These are phyloP conservation scores for Dreissena rostriformis DNA, from an alignment of 1,140 invertebrate species.

Conservation along the genomic window DNA sequence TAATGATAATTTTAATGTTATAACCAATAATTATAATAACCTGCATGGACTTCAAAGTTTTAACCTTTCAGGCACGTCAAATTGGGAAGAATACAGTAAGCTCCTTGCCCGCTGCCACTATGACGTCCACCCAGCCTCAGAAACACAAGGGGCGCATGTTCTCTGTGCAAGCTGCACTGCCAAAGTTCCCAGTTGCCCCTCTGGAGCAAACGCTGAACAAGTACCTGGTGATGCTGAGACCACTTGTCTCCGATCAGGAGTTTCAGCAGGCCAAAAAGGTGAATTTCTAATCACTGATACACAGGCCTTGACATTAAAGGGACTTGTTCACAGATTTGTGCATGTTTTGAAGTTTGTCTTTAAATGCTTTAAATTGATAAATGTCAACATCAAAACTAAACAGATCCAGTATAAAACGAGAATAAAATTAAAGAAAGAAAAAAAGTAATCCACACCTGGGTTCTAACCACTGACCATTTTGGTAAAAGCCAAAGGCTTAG, in stretches of 20 bases:
- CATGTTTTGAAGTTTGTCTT: too few relatives aligned
- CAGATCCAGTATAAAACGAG: too few relatives aligned
- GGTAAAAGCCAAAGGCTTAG: too few relatives aligned
- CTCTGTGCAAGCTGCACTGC: conserved; percentile 43
- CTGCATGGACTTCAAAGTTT: background rate
- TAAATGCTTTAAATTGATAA: too few relatives aligned
- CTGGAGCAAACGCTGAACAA: conserved; percentile 54
- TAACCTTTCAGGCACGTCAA: conserved; percentile 30
- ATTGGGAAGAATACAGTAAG: background rate
- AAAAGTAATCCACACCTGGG: too few relatives aligned
- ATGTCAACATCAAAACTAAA: too few relatives aligned
- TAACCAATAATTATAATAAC: background rate
- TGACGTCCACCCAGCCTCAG: conserved; percentile 8
- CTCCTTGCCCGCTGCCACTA: background rate
- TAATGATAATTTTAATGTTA: background rate
- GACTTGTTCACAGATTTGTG: too few relatives aligned
- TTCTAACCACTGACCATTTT: too few relatives aligned
- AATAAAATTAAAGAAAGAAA: too few relatives aligned
- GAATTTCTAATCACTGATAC: background rate
- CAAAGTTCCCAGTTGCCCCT: conserved; percentile 46
- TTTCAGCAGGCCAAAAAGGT: conserved; percentile 46
- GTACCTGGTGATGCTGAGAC: conserved; percentile 29
- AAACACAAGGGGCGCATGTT: conserved; percentile 52
- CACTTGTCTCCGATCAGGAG: conserved; percentile 37
- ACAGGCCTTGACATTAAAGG: too few relatives aligned